A percentile compares a stretch with the other conserved stretches of the same genome.
Evolutionary conservation across 2,113 vertebrate species (phyloP).

Genomic region (Trachemys scripta): DNA sequence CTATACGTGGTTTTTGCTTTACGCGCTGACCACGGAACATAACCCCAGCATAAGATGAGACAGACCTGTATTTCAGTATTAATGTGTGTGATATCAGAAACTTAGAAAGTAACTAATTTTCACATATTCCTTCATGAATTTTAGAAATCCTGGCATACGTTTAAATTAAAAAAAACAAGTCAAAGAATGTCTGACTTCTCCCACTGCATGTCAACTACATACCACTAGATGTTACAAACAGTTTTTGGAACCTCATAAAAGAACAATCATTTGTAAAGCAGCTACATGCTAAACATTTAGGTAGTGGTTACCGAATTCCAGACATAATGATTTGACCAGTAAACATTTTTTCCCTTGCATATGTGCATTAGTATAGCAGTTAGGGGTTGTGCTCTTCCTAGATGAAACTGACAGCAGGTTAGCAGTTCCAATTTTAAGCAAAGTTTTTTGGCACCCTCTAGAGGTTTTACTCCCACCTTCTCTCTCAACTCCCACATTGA

Average conservation of each 20-base stretch:
- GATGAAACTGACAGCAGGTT: background rate
- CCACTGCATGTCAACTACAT: background rate
- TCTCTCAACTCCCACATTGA: background rate
- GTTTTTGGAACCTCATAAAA: background rate
- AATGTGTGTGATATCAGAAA: background rate
- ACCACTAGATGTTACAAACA: background rate
- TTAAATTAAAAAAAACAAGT: background rate
- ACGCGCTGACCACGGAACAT: no score
- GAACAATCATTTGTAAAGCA: background rate
- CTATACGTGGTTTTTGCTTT: no score
- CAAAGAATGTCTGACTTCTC: background rate
- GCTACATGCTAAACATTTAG: background rate
- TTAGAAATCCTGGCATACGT: background rate
- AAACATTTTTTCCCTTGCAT: background rate
- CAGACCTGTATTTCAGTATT: background rate
- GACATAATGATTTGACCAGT: background rate
- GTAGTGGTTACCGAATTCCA: background rate
- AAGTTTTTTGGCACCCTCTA: conserved; percentile 71
- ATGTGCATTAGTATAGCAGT: background rate
- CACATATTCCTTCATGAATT: background rate
- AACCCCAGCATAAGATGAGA: no score
- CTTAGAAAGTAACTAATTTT: background rate
- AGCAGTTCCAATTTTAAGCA: background rate
- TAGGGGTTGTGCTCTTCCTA: background rate
- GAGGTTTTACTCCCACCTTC: conserved; percentile 46